Base-by-base conservation (phyloP, 2,797 vertebrate species). In the Myotis planiceps region DNA sequence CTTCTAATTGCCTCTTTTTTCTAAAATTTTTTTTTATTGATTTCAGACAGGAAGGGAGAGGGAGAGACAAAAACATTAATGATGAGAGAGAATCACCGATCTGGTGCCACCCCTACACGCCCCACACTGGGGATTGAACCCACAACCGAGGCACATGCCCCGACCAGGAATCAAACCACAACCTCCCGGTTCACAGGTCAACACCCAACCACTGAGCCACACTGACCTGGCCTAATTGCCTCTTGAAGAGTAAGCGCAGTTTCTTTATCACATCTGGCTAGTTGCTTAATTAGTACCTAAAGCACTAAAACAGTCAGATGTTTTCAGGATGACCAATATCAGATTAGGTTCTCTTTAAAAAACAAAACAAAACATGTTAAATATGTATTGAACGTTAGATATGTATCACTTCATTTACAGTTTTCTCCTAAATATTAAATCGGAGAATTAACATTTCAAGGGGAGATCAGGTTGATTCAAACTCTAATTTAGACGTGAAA, bases 311-410 rank as follows among this genome's bases (percentile, higher is more conserved):
- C 1, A 5, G 25, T 16, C 42, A 27, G 39, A 66, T 55, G 60
- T 81, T 90, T 68, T 96, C 81, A 55, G 71, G 65, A 79, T 97
- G 84, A 97, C 21, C 81, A 96, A 87, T 69, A 51, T 95, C 84
- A 96, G 34, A 81, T 86, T 87, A 81, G 19, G 51, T 83, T 96
- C 87, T 95, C 93, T 96, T 97, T 55, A 78, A 53, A 76, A 78
- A 80, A 92, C 92, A 95, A 95, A 60, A 58, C 10, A 32, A 19
- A 25, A n/a, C 34, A 86, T 25, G 47, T 72, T 91, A 88, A 32
- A 90, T 92, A 88, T 12, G 13, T 32, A 74, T 58, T 10, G 12
- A 29, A 86, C 93, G 45, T 71, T 92, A 88, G 32, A 90, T 92
- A 90, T 9, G 13, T 37, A 78, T 63, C 25, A 90, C 14, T 85